Conservation (phyloP, 2,113 vertebrate genomes). For the Equus przewalskii region DNA sequence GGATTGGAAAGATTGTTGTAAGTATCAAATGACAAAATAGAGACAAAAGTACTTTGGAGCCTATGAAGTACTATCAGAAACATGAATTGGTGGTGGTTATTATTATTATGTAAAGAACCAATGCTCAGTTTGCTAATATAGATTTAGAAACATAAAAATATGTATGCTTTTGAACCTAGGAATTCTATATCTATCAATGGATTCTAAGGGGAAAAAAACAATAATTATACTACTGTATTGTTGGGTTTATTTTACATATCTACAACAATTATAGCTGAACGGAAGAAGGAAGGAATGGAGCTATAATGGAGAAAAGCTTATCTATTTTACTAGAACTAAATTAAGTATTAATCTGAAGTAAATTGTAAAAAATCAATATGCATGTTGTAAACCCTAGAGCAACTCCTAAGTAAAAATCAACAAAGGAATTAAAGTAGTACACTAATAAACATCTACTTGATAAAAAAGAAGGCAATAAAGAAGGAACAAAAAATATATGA, state of each 20-base stretch:
- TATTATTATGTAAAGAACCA: background rate
- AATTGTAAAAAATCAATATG: background rate
- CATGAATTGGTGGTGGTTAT: background rate
- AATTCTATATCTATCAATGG: background rate
- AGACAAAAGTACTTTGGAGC: background rate
- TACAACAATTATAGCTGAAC: background rate
- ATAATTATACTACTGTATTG: background rate
- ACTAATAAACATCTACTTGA: conserved; percentile 8
- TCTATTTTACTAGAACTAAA: conserved; percentile 35
- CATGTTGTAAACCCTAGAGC: background rate
- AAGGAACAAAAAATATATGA: background rate
- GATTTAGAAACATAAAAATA: background rate
- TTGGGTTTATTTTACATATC: background rate
- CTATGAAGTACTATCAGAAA: background rate
- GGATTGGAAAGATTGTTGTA: background rate
- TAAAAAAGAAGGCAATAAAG: conserved; percentile 15
- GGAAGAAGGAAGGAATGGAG: background rate
- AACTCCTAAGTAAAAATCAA: conserved; percentile 14
- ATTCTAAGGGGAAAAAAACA: background rate
- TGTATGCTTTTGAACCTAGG: background rate
- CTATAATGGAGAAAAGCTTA: background rate
- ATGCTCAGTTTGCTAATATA: background rate
- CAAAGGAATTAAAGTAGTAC: background rate
- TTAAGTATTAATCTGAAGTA: conserved; percentile 29
- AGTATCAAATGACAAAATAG: background rate